phyloP scores from a whole-genome alignment of 2,797 vertebrate genomes.

The Thunnus albacares region DNA sequence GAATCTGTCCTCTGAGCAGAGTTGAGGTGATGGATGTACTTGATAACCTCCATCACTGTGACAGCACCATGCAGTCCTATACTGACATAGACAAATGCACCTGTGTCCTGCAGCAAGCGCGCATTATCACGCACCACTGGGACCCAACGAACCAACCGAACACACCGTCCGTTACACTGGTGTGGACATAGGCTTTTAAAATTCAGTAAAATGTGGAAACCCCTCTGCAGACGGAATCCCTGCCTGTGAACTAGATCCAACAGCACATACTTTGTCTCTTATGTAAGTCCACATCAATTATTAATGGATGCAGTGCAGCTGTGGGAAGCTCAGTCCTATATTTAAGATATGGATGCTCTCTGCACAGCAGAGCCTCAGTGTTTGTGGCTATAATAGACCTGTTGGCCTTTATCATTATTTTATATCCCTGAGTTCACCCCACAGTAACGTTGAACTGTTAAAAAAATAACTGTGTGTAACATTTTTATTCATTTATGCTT shows the following conservation, averaged over 20 bases:
- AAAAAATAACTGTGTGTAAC: neutral
- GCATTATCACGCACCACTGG: neutral
- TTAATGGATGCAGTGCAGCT: slow-evolving; percentile 65
- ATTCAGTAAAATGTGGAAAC: slow-evolving; percentile 49
- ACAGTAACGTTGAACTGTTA: neutral
- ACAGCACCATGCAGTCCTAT: neutral
- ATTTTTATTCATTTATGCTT: slow-evolving; percentile 14
- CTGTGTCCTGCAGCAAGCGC: neutral
- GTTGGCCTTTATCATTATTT: slow-evolving; percentile 69
- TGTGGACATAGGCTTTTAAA: slow-evolving; percentile 17
- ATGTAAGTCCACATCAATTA: slow-evolving; percentile 72
- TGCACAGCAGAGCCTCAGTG: slow-evolving; percentile 22
- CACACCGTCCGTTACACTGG: neutral
- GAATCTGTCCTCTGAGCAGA: neutral
- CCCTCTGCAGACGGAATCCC: slow-evolving; percentile 64
- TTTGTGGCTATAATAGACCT: slow-evolving; percentile 52
- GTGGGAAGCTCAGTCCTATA: slow-evolving; percentile 49
- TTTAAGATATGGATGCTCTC: slow-evolving; percentile 57
- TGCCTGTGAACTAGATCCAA: slow-evolving; percentile 52
- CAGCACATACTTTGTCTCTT: slow-evolving; percentile 55
- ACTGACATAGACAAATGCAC: neutral
- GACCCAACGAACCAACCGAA: neutral
- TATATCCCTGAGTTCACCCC: slow-evolving; percentile 35
- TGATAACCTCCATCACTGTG: neutral
- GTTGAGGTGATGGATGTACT: neutral